These are phyloP conservation scores for Atta texana DNA, from an alignment of 1,140 invertebrate genomes.

Conservation along the genomic window DNA sequence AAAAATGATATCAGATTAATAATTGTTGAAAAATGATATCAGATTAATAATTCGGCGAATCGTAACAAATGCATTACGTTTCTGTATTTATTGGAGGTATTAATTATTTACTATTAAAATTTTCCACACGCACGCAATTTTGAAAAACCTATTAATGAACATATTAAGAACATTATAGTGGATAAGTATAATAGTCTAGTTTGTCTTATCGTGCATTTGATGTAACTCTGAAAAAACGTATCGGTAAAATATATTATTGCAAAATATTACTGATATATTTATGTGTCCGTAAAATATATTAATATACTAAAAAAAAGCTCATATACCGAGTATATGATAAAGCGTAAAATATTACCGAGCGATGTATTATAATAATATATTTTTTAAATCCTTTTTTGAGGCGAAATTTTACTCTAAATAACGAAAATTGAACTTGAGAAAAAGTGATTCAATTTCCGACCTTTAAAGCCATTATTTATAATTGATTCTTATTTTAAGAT, in stretches of 20 bases:
- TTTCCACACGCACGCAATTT: neutral
- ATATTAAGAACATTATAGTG: neutral
- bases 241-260: neutral
- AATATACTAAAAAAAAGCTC: neutral
- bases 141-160: neutral
- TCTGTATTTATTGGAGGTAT: neutral
- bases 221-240: neutral
- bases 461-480: too few species aligned
- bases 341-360: too few species aligned
- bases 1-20: neutral
- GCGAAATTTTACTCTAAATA: too few species aligned
- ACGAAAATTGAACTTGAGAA: too few species aligned
- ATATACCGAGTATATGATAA: neutral
- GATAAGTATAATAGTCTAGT: neutral
- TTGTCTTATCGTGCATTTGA: neutral
- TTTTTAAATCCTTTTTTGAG: too few species aligned
- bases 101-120: neutral
- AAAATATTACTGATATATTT: neutral
- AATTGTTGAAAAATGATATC: neutral
- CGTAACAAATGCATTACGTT: neutral
- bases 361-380: too few species aligned
- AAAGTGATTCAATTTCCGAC: too few species aligned
- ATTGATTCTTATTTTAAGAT: too few species aligned
- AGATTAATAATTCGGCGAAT: neutral
- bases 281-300: neutral